Percentiles rank a stretch among this genome's conserved stretches.
These are phyloP conservation scores for Magallana angulata DNA, from an alignment of 1,140 invertebrate genomes.

Conservation along the genomic window DNA sequence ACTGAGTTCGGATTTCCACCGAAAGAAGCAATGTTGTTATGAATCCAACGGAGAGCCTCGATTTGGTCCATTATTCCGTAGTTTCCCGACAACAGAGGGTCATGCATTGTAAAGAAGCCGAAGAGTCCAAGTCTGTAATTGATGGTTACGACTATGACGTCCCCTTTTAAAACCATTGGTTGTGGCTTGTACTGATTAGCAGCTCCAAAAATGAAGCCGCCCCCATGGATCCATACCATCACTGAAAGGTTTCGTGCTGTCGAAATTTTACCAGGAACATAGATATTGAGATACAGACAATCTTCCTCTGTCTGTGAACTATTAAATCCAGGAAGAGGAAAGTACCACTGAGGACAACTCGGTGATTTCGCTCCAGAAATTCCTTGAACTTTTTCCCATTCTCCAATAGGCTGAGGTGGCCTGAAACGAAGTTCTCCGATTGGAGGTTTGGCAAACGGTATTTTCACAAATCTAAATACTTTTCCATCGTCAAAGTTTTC, in stretches of 20 bases:
- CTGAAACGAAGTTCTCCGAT: background rate
- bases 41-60: slow-evolving; percentile 76
- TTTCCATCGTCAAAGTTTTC: background rate
- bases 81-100: slow-evolving; percentile 73
- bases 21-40: slow-evolving; percentile 81
- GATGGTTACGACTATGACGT: slow-evolving; percentile 95
- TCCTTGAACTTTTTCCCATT: background rate
- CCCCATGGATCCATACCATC: slow-evolving; percentile 96
- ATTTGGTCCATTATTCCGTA: slow-evolving; percentile 78
- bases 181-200: slow-evolving; percentile 94
- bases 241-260: slow-evolving; percentile 86
- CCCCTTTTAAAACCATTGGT: slow-evolving; percentile 86
- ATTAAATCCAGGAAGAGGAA: background rate
- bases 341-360: background rate
- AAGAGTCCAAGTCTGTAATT: slow-evolving; percentile 90
- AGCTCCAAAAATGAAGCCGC: slow-evolving; percentile 91
- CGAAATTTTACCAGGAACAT: slow-evolving; percentile 55
- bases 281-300: slow-evolving; percentile 71
- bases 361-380: background rate
- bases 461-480: slow-evolving; percentile 19
- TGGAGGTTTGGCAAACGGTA: slow-evolving; percentile 27
- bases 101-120: slow-evolving; percentile 54
- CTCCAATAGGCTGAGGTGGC: background rate
- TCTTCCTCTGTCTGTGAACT: slow-evolving; percentile 55
- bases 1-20: slow-evolving; percentile 82